A percentile compares a stretch with the other conserved stretches of the same genome.
Evolutionary conservation across 2,888 invertebrate genomes (phyloP).

Genomic region (Limnephilus marmoratus): DNA sequence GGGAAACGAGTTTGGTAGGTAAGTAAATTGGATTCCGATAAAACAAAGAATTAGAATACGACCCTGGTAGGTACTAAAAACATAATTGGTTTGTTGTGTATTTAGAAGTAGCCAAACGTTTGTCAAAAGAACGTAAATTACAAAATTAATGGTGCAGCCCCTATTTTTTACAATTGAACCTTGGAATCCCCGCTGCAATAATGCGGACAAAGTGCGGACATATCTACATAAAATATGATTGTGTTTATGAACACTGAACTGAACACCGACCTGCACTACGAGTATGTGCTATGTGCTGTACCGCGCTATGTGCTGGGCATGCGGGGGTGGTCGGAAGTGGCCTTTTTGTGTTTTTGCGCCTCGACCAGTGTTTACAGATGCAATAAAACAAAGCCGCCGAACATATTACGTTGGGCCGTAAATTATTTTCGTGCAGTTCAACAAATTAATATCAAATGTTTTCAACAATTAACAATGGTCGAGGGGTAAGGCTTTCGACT

Average conservation of each 20-base stretch:
- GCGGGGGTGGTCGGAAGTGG: constrained; percentile 55
- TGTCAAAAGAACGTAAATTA: background rate
- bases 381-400: constrained; percentile 58
- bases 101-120: background rate
- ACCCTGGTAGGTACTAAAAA: too few relatives aligned
- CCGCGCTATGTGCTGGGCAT: too few relatives aligned
- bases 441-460: background rate
- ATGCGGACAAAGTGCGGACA: background rate
- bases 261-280: background rate
- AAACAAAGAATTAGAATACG: too few relatives aligned
- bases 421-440: constrained; percentile 60
- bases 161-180: background rate
- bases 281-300: too few relatives aligned
- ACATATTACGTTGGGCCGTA: constrained; percentile 56
- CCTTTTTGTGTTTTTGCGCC: constrained; percentile 54
- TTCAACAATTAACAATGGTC: background rate
- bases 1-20: too few relatives aligned
- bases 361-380: constrained; percentile 56
- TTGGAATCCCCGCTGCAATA: background rate
- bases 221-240: background rate
- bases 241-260: background rate
- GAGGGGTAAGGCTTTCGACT: too few relatives aligned
- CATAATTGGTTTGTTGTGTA: background rate
- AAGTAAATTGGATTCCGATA: too few relatives aligned
- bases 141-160: background rate